These are phyloP conservation scores for Drosophila prostipennis DNA, from an alignment of 2,888 invertebrate genomes.

Conservation along the genomic window DNA sequence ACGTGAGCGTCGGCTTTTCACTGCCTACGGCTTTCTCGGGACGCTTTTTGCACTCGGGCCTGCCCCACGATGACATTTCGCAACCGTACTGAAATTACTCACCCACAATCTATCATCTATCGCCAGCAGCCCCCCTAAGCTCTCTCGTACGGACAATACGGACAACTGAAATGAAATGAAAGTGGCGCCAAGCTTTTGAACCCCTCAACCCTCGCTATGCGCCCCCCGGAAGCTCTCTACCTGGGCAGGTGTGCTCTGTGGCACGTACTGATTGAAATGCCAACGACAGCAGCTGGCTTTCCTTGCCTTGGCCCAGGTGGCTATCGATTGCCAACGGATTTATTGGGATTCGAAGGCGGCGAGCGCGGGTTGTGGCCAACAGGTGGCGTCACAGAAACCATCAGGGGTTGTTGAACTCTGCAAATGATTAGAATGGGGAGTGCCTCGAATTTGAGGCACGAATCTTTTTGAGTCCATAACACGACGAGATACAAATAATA, in stretches of 20 bases:
- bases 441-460: too few relatives aligned
- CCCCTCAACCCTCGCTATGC: background rate
- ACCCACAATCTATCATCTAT: constrained; percentile 2
- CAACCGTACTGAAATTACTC: constrained; percentile 12
- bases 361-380: too few relatives aligned
- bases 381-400: too few relatives aligned
- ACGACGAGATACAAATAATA: too few relatives aligned
- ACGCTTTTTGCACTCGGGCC: constrained; percentile 6
- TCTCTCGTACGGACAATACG: too few relatives aligned
- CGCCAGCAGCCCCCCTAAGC: background rate
- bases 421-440: too few relatives aligned
- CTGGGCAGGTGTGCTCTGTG: constrained; percentile 3
- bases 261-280: background rate
- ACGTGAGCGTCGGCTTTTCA: constrained; percentile 32
- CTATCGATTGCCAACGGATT: background rate
- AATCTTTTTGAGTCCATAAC: too few relatives aligned
- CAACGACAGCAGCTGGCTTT: constrained; percentile 1
- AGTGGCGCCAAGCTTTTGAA: constrained; percentile 10
- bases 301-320: background rate
- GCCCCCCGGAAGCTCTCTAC: background rate
- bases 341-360: background rate
- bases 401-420: too few relatives aligned
- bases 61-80: constrained; percentile 10
- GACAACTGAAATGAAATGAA: background rate
- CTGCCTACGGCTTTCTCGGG: constrained; percentile 19